phyloP scores from a whole-genome alignment of 2,113 vertebrate species.

The Ptyas mucosa region DNA sequence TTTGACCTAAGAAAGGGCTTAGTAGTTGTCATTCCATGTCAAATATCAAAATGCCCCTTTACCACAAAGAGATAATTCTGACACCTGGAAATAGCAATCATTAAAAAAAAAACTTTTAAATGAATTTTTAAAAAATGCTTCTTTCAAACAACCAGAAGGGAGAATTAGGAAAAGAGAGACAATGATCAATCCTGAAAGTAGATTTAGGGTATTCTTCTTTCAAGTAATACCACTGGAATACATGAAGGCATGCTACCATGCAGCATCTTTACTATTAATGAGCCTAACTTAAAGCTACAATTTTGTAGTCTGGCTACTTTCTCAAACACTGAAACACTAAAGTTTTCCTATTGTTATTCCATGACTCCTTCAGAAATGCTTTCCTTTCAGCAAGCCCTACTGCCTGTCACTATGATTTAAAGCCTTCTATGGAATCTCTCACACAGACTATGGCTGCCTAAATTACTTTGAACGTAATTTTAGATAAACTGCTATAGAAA shows the following conservation, averaged over 20 bases:
- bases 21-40: background rate
- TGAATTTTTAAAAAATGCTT: background rate
- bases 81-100: background rate
- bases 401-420: constrained; percentile 77
- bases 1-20: background rate
- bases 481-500: constrained; percentile 73
- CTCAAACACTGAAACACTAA: constrained; percentile 7
- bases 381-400: constrained; percentile 68
- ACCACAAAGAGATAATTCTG: background rate
- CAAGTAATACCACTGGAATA: background rate
- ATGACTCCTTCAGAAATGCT: constrained; percentile 63
- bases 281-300: background rate
- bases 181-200: background rate
- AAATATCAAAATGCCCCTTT: background rate
- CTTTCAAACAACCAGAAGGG: background rate
- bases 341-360: constrained; percentile 45
- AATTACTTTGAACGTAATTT: constrained; percentile 79
- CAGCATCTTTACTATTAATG: background rate
- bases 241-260: background rate
- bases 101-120: background rate
- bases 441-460: constrained; percentile 65
- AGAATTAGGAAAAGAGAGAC: background rate
- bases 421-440: constrained; percentile 68
- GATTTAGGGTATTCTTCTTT: background rate
- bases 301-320: constrained; percentile 38